Base-by-base conservation (phyloP, 2,113 vertebrate genomes). In the Barbus barbus region DNA sequence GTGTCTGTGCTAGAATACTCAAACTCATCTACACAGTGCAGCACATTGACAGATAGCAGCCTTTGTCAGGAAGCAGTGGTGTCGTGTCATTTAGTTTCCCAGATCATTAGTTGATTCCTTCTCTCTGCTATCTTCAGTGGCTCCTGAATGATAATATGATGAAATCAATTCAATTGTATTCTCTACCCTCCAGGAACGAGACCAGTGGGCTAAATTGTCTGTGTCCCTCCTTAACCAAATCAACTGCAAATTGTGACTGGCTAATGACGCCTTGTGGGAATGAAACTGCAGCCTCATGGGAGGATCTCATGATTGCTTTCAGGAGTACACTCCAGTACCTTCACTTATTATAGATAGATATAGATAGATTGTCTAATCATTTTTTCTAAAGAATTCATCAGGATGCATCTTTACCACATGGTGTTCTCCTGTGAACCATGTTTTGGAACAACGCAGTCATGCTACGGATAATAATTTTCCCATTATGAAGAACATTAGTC, bases 1-100 rank as follows among this genome's bases (percentile, higher is more conserved):
- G 81, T 88, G 91, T 92, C 91, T 81, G 84, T 60, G 53, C 73
- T 81, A 76, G 85, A 74, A 58, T 7, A 5, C 5, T 38, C 36
- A 38, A 38, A 6, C 36, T 6, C 5, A 38, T 6, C 5, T 38
- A 78, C 88, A 88, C 88, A 91, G 88, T 86, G 14, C 89, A 92
- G 91, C 91, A 90, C 58, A 41, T 11, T 41, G 58, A 83, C 83
- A 83, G 86, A 90, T 85, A 88, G 86, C 90, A 84, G 86, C 89
- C 84, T 46, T 53, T 83, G 90, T 90, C 83, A 88, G 85, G 63
- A 84, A 72, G 11, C 31, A 51, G 51, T 41, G 41, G 78, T 33
- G 31, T 36, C 5, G 4, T 58, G 36, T 60, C 14, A 41, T 78
- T 41, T 78, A 24, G n/a, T 20, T 41, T 26, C 69, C 38, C 1